phyloP scores from a whole-genome alignment of 2,113 vertebrate genomes.

The Gallinago media region DNA sequence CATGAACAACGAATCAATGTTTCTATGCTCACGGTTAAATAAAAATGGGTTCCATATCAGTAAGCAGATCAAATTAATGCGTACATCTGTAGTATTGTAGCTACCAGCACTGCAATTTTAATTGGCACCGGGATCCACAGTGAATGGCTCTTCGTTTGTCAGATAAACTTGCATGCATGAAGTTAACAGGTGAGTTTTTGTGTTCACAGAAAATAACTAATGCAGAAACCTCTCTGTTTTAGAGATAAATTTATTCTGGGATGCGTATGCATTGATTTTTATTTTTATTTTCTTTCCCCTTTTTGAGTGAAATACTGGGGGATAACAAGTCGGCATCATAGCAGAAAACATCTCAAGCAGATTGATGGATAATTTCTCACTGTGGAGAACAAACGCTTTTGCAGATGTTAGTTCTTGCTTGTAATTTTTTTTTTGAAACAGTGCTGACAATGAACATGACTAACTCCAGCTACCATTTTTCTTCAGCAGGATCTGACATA shows the following conservation, averaged over 20 bases:
- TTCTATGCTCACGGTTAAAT: background rate
- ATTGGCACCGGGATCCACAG: background rate
- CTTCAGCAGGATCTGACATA: background rate
- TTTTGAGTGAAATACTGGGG: background rate
- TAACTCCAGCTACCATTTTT: conserved; percentile 4
- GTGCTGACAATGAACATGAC: background rate
- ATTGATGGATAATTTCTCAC: conserved; percentile 23
- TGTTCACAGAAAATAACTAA: background rate
- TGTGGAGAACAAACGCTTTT: conserved; percentile 3
- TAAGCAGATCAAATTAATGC: conserved; percentile 32
- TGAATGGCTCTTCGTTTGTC: background rate
- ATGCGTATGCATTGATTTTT: background rate
- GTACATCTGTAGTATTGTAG: conserved; percentile 25
- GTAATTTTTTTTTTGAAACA: background rate
- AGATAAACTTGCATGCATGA: background rate
- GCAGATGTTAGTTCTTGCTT: conserved; percentile 3
- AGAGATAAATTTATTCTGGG: background rate
- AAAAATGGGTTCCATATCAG: conserved; percentile 41
- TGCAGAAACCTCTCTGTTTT: background rate
- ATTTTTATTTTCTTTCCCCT: too few relatives aligned
- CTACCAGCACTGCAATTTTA: background rate
- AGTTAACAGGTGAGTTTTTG: background rate
- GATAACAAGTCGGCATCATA: background rate
- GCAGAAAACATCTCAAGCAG: background rate
- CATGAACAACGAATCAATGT: conserved; percentile 24